Evolutionary conservation across 1,140 invertebrate species (phyloP).

Genomic region (Achroia grisella): DNA sequence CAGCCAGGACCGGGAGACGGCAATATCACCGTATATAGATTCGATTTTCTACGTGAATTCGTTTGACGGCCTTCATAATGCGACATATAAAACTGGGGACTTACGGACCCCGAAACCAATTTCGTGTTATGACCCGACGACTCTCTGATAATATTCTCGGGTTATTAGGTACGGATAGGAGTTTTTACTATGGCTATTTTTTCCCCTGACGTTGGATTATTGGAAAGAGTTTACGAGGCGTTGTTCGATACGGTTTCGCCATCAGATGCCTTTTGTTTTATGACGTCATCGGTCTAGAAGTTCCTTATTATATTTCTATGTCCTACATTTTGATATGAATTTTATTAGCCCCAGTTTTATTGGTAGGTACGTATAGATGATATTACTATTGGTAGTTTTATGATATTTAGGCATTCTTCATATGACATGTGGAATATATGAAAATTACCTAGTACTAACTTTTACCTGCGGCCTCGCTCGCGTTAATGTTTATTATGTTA

Average conservation of each 20-base stretch:
- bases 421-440: no score
- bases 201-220: constrained; percentile 62
- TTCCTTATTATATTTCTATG: background rate
- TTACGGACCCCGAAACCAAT: constrained; percentile 73
- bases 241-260: constrained; percentile 21
- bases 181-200: constrained; percentile 56
- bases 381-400: background rate
- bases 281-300: constrained; percentile 13
- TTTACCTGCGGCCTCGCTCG: background rate
- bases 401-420: background rate
- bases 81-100: constrained; percentile 73
- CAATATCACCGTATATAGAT: constrained; percentile 72
- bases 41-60: constrained; percentile 74
- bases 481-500: background rate
- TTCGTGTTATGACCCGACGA: constrained; percentile 72
- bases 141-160: constrained; percentile 66
- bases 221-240: constrained; percentile 57
- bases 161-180: constrained; percentile 69
- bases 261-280: constrained; percentile 40
- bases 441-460: no score
- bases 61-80: constrained; percentile 73
- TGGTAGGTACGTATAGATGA: background rate
- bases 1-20: constrained; percentile 55
- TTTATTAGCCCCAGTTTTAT: constrained; percentile 12
- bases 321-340: background rate